A percentile compares a stretch with the other conserved stretches of the same genome.
phyloP scores from a whole-genome alignment of 2,888 invertebrate species.

The Crioceris asparagi region DNA sequence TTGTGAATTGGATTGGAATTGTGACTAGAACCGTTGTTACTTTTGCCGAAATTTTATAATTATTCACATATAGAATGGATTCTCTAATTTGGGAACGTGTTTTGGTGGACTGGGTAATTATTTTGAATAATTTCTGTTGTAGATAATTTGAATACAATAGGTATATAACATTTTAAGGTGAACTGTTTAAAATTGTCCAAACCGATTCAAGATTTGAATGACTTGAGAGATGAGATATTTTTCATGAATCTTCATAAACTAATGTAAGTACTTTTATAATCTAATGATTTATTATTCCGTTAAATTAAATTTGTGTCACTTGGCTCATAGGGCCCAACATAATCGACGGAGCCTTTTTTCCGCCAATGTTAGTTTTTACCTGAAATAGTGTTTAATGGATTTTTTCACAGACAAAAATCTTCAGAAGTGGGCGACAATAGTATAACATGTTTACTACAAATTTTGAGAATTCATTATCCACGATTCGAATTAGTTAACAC shows the following conservation, averaged over 20 bases:
- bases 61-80: constrained; percentile 9
- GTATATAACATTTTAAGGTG: constrained; percentile 25
- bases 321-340: too few species aligned
- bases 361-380: too few species aligned
- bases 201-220: constrained; percentile 22
- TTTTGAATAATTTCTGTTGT: neutral
- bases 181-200: constrained; percentile 32
- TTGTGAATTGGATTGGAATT: too few species aligned
- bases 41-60: too few species aligned
- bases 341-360: too few species aligned
- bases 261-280: constrained; percentile 27
- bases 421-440: constrained; percentile 18
- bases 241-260: constrained; percentile 28
- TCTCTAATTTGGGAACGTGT: constrained; percentile 10
- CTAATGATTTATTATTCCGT: neutral
- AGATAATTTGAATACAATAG: constrained; percentile 5
- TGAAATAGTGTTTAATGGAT: neutral
- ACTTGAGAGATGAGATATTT: constrained; percentile 29
- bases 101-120: constrained; percentile 10
- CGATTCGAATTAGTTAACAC: constrained; percentile 22
- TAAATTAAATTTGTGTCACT: too few species aligned
- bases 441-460: constrained; percentile 22
- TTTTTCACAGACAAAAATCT: constrained; percentile 21
- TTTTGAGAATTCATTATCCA: constrained; percentile 26
- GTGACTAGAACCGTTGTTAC: too few species aligned